phyloP scores from a whole-genome alignment of 2,888 invertebrate species.

The Apodemia mormo region DNA sequence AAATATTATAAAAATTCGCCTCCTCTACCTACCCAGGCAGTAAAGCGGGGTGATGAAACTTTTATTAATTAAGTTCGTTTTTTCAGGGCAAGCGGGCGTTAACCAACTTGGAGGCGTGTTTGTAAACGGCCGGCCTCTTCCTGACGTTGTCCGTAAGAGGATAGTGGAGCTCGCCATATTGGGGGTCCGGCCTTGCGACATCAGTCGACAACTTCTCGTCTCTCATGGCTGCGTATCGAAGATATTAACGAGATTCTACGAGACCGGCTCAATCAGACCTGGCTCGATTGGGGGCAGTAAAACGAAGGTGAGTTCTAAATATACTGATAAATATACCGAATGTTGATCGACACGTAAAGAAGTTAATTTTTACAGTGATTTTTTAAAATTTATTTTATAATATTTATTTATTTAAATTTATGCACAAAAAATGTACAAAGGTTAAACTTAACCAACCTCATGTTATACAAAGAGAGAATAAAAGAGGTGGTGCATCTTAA shows the following conservation, averaged over 20 bases:
- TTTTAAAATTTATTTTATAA: too few species aligned
- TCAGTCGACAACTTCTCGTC: conserved; percentile 95
- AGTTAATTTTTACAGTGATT: too few species aligned
- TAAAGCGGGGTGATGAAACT: too few species aligned
- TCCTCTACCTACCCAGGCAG: too few species aligned
- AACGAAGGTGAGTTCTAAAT: conserved; percentile 88
- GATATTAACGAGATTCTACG: conserved; percentile 97
- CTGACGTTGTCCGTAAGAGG: conserved; percentile 94
- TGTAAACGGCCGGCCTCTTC: conserved; percentile 98
- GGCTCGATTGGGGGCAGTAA: conserved; percentile 97
- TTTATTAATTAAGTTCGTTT: neutral
- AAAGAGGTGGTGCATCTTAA: too few species aligned
- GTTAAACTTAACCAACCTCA: too few species aligned
- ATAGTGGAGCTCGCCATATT: conserved; percentile 97
- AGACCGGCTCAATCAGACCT: conserved; percentile 97
- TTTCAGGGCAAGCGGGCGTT: conserved; percentile 96
- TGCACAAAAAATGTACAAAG: too few species aligned
- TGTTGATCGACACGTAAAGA: too few species aligned
- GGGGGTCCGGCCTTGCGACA: conserved; percentile 98
- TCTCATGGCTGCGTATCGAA: conserved; percentile 99
- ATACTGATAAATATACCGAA: too few species aligned
- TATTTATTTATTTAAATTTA: too few species aligned
- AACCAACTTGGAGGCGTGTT: conserved; percentile 98
- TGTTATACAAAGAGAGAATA: too few species aligned
- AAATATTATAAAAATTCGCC: too few species aligned